Conservation (phyloP, 2,888 invertebrate genomes). For the Cosmia pyralina region DNA sequence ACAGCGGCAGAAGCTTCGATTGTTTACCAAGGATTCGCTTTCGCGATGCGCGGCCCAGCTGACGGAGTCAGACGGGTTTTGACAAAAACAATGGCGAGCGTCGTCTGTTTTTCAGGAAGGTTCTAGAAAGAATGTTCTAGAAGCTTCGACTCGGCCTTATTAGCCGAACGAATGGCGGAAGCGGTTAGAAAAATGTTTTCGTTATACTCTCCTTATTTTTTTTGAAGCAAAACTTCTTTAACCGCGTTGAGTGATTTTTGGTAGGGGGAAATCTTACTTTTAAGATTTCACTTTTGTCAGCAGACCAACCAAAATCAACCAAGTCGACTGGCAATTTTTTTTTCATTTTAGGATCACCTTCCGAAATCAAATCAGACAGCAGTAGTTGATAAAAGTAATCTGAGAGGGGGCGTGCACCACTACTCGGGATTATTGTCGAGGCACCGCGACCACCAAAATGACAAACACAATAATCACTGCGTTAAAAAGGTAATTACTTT, state of each 20-base stretch:
- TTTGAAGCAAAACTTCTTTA: too few relatives aligned
- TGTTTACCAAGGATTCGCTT: background rate
- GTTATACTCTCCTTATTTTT: background rate
- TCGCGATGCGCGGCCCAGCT: background rate
- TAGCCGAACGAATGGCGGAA: too few relatives aligned
- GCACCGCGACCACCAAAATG: background rate
- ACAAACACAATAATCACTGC: background rate
- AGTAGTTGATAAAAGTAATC: background rate
- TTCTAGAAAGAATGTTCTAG: too few relatives aligned
- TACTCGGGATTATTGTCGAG: background rate
- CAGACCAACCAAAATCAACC: too few relatives aligned
- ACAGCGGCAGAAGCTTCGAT: too few relatives aligned
- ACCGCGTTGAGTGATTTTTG: too few relatives aligned
- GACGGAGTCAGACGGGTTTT: background rate
- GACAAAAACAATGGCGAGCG: background rate
- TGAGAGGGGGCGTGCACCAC: background rate
- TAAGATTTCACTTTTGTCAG: too few relatives aligned
- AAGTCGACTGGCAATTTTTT: background rate
- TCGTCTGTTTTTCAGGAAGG: background rate
- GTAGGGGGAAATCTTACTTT: too few relatives aligned
- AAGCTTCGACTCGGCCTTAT: background rate
- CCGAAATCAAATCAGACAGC: background rate
- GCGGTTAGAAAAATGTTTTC: too few relatives aligned
- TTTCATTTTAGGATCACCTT: background rate
- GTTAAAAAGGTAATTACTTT: slow-evolving; percentile 12